Conservation (phyloP, 23 tunicate genomes). For the Aplidium turbinatum region DNA sequence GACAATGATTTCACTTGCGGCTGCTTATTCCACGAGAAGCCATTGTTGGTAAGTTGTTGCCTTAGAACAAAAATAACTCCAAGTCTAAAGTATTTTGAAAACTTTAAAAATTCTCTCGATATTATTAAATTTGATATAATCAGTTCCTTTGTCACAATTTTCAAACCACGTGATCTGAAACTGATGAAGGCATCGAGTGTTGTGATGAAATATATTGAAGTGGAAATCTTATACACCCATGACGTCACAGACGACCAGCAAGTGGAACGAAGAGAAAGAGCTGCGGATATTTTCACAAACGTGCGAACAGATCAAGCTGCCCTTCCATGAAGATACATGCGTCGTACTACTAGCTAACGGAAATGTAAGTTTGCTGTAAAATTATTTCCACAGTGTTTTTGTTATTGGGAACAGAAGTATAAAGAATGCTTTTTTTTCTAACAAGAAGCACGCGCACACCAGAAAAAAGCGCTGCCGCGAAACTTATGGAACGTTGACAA, state of each 20-base stretch:
- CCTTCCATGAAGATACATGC: slow-evolving; percentile 56
- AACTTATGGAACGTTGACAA: too few relatives aligned
- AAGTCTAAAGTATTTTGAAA: background rate
- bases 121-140: background rate
- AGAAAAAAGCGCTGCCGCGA: too few relatives aligned
- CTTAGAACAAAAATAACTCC: background rate
- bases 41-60: slow-evolving; percentile 29
- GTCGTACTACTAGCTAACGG: slow-evolving; percentile 37
- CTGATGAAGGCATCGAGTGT: too few relatives aligned
- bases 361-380: slow-evolving; percentile 10
- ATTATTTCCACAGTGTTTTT: background rate
- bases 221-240: too few relatives aligned
- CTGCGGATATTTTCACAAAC: slow-evolving; percentile 38
- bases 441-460: too few relatives aligned
- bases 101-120: background rate
- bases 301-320: slow-evolving; percentile 37
- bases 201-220: too few relatives aligned
- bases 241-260: slow-evolving; percentile 38
- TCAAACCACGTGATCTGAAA: too few relatives aligned
- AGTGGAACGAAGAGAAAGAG: slow-evolving; percentile 25
- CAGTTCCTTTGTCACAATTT: too few relatives aligned
- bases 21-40: slow-evolving; percentile 47
- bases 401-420: too few relatives aligned
- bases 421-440: too few relatives aligned
- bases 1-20: slow-evolving; percentile 46